Evolutionary conservation across 2,888 invertebrate species (phyloP), one percentile per base, ranked within the genome.

Genomic region (Tenthredo notha): DNA sequence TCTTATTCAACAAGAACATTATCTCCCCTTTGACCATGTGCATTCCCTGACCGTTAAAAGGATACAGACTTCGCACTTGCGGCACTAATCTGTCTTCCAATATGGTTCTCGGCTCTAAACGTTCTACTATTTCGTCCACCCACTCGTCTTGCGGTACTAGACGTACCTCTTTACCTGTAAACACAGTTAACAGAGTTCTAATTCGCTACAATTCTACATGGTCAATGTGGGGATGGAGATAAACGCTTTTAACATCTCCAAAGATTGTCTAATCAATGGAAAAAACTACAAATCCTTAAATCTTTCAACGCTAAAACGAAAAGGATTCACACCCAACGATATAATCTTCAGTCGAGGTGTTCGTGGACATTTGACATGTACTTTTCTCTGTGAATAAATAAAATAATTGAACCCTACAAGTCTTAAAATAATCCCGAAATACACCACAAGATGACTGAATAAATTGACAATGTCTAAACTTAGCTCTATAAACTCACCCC

Each of bases 1-100:
- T 98, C 94, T 98, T 98, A 92, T 97, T 98, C 87, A 99, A 95
- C 0, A 99, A 95, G 91, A 98, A 97, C 97, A 99, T 98, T 1
- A 96, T 95, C 94, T 99, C 98, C 84, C 98, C 98, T 93, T 99
- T 99, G 84, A 95, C 95, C 96, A 98, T 98, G 78, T 96, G 96
- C 95, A 99, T 98, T 75, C 98, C 98, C 91, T 98, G 98, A 0
- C 99, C 99, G 84, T 95, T 96, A 95, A 98, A 99, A 18, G 97
- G 96, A 94, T 99, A 99, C 78, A 98, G 94, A 12, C 97, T 96
- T 88, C 96, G 96, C 12, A 97, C 98, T 94, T 98, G 98, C 0
- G 98, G 98, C 25, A 98, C 96, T 88, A 96, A 95, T 87, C 97
- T 95, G 90, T 98, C 98, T 93, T 99, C 98, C 0, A 97, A 96